Evolutionary conservation across 2,113 vertebrate genomes (phyloP).

Genomic region (Alces alces): DNA sequence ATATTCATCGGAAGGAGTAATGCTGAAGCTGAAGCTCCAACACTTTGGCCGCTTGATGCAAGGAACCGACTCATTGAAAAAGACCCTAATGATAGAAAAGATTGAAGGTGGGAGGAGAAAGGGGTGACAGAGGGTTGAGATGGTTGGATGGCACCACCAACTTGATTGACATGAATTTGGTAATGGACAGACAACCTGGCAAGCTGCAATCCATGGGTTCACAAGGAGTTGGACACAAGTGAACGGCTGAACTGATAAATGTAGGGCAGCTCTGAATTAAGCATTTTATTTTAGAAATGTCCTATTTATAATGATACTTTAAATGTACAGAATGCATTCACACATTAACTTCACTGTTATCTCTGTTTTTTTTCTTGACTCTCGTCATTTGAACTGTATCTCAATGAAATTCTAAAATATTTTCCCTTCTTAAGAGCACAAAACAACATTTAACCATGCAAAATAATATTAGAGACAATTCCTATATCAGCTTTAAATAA

Average conservation of each 20-base stretch:
- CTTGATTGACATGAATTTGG: background rate
- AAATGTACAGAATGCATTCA: background rate
- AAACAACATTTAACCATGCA: background rate
- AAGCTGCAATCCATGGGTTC: background rate
- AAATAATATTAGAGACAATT: background rate
- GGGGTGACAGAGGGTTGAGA: background rate
- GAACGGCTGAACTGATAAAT: background rate
- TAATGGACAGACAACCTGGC: background rate
- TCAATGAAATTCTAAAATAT: background rate
- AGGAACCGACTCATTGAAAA: background rate
- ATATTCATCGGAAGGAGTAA: background rate
- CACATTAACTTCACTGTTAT: background rate
- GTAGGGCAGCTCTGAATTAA: background rate
- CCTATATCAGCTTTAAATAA: background rate
- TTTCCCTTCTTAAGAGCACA: background rate
- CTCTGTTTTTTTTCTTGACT: background rate
- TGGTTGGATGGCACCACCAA: background rate
- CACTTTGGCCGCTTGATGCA: background rate
- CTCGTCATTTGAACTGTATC: background rate
- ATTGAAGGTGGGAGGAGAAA: background rate
- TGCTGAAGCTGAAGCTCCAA: background rate
- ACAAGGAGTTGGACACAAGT: background rate
- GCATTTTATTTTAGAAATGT: slow-evolving; percentile 7
- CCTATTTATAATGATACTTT: background rate
- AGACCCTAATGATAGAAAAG: background rate